Evolutionary conservation across 2,113 vertebrate species (phyloP), one percentile per base, ranked within the genome.

Genomic region (Peromyscus leucopus): DNA sequence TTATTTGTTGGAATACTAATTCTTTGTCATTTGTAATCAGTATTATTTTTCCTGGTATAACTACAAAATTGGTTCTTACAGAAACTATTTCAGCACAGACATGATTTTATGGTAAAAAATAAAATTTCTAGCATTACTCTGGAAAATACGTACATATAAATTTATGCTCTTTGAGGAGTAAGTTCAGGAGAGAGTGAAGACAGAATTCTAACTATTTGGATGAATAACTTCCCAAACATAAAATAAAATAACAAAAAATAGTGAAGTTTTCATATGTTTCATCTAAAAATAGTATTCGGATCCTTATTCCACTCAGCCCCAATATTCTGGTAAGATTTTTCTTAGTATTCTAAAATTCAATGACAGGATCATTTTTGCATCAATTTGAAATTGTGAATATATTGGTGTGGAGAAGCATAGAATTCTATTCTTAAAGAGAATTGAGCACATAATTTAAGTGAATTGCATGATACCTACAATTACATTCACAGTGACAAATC

Each of bases 361-460:
- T 7, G 12, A 83, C 31, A 92, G 26, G 28, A 72, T 65, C 39
- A 76, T 51, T 93, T 95, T 96, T 83, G n/a, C 17, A 91, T 90
- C 86, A 84, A 86, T 28, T 86, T 93, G 15, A 94, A 96, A 85
- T 31, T 87, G 83, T 87, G 75, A 71, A 76, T n/a, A 78, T 16
- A 91, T 80, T n/a, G 87, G 46, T 82, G 22, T 94, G 22, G 4
- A 89, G 36, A 96, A 69, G 78, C 22, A 72, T 82, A 74, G 55
- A n/a, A 69, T 94, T 93, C 48, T 95, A 92, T 91, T 92, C 46
- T 82, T 94, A 89, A 83, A n/a, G 15, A 96, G 15, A 89, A 93
- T 10, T 46, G 16, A 95, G 33, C 10, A 79, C n/a, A 82, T 72
- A 90, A 96, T 90, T 96, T 74, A 89, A 95, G 39, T 88, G 55